Evolutionary conservation across 1,140 invertebrate species (phyloP), one percentile per base, ranked within the genome.

Genomic region (Pararge aegeria): DNA sequence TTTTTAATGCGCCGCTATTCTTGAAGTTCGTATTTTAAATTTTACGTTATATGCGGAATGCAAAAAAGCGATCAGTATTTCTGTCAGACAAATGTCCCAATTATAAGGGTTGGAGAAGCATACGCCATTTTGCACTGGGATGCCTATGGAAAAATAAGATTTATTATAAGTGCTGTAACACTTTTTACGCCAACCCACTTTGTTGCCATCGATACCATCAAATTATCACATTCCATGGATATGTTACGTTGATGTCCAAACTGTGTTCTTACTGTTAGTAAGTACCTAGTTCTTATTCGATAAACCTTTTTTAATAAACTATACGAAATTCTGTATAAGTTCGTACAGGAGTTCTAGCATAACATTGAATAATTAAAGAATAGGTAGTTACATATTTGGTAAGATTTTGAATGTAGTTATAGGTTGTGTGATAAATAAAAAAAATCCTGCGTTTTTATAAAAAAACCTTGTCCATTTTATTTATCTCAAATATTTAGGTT

Each of bases 1-100:
- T 86, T 84, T 82, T 78, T 72, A 75, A 72, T 70, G 64, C 65
- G 34, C n/a, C 55, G 59, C 52, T 54, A 55, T 55, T 53, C 54
- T 63, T 53, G 37, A 49, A 46, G 44, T 13, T 46, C 29, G 48
- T 46, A 50, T 63, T 63, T 63, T 63, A 57, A 48, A 40, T 57
- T 62, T 57, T 13, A 49, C 15, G 29, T 48, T 61, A 56, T 49
- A 55, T 51, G 50, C 24, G 7, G 46, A 57, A 57, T 63, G 50
- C 49, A 46, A 57, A 56, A 63, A 63, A 62, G 53, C 55, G 40
- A 46, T 57, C 37, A 40, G 34, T 56, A 63, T 57, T 63, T 57
- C 55, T 56, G 55, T 53, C 49, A 53, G 55, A 57, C 54, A 57
- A 63, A 63, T 57, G 54, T 57, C 50, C 54, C 49, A 52, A 63